Base-by-base conservation (phyloP, 2,888 invertebrate genomes). In the Helleia helle region DNA sequence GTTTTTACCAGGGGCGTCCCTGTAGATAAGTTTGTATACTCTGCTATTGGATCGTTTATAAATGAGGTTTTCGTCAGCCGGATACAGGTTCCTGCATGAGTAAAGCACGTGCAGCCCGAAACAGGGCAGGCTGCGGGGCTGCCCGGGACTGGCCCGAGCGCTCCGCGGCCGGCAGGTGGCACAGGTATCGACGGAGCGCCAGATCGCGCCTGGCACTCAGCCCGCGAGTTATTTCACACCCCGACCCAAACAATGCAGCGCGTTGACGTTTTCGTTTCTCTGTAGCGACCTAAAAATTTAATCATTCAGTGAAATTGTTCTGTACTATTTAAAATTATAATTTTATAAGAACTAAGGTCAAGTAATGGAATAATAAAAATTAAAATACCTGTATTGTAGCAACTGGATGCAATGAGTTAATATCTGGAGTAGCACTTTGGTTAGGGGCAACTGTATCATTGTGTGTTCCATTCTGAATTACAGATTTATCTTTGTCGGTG, bases 181-280 rank as follows among this genome's bases (percentile, higher is more conserved):
- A 91, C 34, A 94, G 68, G 59, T 90, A 90, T 22, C 91, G 76
- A 5, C 91, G 83, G 44, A 95, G 86, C 17, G 91, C 90, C 43
- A 95, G 76, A 65, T 95, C 95, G 38, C 91, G 86, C 11, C 94
- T 86, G 4, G 95, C 94, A 52, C 93, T 93, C 36, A 95, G 70
- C 0, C 94, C 95, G 9, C 93, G 86, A 17, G 93, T 90, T 55
- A 89, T 91, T 29, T 90, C 90, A 38, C 93, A 93, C 11, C 93
- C 93, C 29, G 92, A 88, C 58, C 90, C 90, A 45, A 89, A 87
- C 49, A 94, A 86, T 2, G 93, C 83, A 36, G 87, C 88, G 7
- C 90, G 85, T 44, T 89, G 86, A n/a, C 86, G 86, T 46, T 86
- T 83, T 14, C 88, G 80, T 47, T 88, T 87, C 41, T 88, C 75